Base-by-base conservation (phyloP, 2,797 vertebrate species). In the Pseudochirops corinnae region DNA sequence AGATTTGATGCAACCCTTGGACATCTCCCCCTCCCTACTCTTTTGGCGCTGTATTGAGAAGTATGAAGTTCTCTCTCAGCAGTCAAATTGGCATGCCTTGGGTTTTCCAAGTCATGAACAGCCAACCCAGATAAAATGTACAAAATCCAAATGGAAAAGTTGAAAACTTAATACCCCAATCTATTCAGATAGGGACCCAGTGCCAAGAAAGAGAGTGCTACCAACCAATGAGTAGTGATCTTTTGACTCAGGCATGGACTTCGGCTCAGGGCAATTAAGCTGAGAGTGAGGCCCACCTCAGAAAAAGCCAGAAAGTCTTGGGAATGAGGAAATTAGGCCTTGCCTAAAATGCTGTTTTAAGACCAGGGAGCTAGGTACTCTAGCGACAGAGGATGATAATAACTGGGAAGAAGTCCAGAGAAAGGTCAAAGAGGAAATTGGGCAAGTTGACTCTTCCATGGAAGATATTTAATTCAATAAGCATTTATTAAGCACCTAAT, bases 201-300 rank as follows among this genome's bases (percentile, higher is more conserved):
- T 93, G 96, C 97, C 97, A 98, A 97, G 93, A 96, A 98, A 91
- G 93, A 4, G 0, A 87, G 93, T 96, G 93, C 92, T 95, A 90
- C 93, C 93, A 92, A 67, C 74, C 93, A 96, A 95, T 82, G 93
- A 56, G 91, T 24, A 46, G 91, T 90, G 33, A 87, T 93, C 92
- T 91, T 67, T 58, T 96, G 87, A 93, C 93, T 95, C 33, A 92
- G 56, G 91, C 55, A 82, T 91, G 50, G 55, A 29, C 58, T 1
- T n/a, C 46, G 53, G 39, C 91, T 94, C 28, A 11, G 5, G 92
- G 60, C 92, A 11, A 56, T 18, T 82, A 9, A 91, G 28, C 9
- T 21, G 39, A 93, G 91, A 74, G 56, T 31, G 91, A 74, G 91
- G 33, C 52, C 67, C 39, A 21, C 18, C 16, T 6, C 56, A 52